These are phyloP conservation scores for Heteromormyrus szaboi DNA, from an alignment of 2,797 vertebrate genomes.

Conservation along the genomic window DNA sequence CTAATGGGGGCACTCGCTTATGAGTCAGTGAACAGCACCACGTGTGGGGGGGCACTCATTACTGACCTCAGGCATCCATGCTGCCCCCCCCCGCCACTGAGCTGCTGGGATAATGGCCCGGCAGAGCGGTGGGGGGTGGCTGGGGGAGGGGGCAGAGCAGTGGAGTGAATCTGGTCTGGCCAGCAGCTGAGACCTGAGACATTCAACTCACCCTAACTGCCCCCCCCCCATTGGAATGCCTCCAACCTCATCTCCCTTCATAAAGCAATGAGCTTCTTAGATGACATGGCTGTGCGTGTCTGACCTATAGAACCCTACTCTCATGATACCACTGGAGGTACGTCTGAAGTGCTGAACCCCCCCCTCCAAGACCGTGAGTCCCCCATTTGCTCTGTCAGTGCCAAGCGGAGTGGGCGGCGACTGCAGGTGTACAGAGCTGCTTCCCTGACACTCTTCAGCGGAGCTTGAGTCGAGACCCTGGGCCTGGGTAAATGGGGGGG, in stretches of 20 bases:
- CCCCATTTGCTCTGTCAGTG: not conserved
- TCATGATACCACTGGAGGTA: not conserved
- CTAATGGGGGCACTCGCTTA: constrained; percentile 33
- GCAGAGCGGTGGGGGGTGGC: not conserved
- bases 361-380: not conserved
- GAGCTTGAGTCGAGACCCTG: constrained; percentile 40
- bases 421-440: not conserved
- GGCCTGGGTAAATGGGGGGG: not conserved
- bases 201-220: not conserved
- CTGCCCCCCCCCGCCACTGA: not conserved
- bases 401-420: not conserved
- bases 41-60: not conserved
- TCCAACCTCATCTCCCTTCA: not conserved
- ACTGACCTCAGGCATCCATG: not conserved
- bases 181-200: not conserved
- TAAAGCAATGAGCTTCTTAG: not conserved
- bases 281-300: not conserved
- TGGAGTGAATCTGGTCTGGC: not conserved
- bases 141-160: not conserved
- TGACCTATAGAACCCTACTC: not conserved
- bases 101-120: not conserved
- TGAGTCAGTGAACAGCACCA: constrained; percentile 25
- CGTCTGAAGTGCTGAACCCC: not conserved
- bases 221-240: not conserved
- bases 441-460: constrained; percentile 33